phyloP scores from a whole-genome alignment of 2,888 invertebrate genomes.

The Strigamia transsilvanica region DNA sequence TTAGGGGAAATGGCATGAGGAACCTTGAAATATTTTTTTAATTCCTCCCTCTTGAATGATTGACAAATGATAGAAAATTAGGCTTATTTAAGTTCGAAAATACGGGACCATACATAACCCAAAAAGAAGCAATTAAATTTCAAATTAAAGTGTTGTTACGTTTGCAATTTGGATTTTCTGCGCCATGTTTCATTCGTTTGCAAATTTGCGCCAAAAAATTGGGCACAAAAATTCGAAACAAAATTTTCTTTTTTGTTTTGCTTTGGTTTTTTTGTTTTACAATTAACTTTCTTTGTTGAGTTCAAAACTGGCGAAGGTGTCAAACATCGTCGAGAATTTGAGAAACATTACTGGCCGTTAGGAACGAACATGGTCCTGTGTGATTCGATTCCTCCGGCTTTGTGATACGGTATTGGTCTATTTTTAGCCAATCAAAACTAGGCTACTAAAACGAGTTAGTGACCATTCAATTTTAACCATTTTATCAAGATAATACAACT shows the following conservation, averaged over 20 bases:
- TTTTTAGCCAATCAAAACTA: conserved; percentile 7
- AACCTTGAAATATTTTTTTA: conserved; percentile 17
- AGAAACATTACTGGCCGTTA: background rate
- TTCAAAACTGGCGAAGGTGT: background rate
- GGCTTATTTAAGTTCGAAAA: conserved; percentile 15
- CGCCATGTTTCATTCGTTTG: too few relatives aligned
- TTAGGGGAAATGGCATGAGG: background rate
- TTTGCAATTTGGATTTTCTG: too few relatives aligned
- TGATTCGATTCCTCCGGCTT: background rate
- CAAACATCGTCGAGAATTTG: background rate
- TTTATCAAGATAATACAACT: background rate
- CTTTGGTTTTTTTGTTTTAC: background rate
- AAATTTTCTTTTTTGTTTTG: background rate
- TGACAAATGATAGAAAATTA: conserved; percentile 9
- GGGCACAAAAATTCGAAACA: too few relatives aligned
- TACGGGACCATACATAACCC: too few relatives aligned
- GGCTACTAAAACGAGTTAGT: background rate
- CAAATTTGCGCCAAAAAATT: too few relatives aligned
- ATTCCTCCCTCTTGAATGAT: background rate
- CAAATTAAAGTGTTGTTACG: too few relatives aligned
- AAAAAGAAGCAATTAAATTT: too few relatives aligned
- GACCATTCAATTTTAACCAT: background rate
- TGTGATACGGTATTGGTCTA: background rate
- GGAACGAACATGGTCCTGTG: background rate
- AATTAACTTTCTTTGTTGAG: background rate